Conservation (phyloP, 2,113 vertebrate species). For the Hemiscyllium ocellatum region DNA sequence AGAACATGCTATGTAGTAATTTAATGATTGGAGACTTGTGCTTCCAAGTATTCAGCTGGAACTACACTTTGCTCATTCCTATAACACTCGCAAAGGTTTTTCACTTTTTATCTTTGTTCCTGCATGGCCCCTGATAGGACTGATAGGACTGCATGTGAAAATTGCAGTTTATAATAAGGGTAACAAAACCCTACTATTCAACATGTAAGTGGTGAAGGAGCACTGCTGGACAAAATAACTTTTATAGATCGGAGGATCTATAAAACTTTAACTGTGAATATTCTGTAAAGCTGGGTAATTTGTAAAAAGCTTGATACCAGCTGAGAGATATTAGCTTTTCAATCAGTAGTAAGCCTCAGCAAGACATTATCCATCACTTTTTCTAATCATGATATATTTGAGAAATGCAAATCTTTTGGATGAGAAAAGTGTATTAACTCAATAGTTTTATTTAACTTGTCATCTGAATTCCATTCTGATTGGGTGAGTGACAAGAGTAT, state of each 20-base stretch:
- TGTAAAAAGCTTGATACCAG: not conserved
- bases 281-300: not conserved
- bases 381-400: not conserved
- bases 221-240: not conserved
- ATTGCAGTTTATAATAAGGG: not conserved
- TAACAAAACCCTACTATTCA: not conserved
- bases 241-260: not conserved
- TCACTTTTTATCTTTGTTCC: not conserved
- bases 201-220: not conserved
- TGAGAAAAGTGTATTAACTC: not conserved
- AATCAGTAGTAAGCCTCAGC: not conserved
- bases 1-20: not conserved
- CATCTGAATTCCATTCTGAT: not conserved
- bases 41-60: not conserved
- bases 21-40: not conserved
- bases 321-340: not conserved
- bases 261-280: not conserved
- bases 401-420: not conserved
- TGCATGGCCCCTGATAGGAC: not conserved
- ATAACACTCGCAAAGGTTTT: too few relatives aligned
- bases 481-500: not conserved
- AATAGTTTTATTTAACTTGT: not conserved
- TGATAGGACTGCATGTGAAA: not conserved
- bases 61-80: not conserved
- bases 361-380: not conserved